A percentile compares a stretch with the other conserved stretches of the same genome.
Conservation (phyloP, 2,797 vertebrate species). For the Lagodon rhomboides region DNA sequence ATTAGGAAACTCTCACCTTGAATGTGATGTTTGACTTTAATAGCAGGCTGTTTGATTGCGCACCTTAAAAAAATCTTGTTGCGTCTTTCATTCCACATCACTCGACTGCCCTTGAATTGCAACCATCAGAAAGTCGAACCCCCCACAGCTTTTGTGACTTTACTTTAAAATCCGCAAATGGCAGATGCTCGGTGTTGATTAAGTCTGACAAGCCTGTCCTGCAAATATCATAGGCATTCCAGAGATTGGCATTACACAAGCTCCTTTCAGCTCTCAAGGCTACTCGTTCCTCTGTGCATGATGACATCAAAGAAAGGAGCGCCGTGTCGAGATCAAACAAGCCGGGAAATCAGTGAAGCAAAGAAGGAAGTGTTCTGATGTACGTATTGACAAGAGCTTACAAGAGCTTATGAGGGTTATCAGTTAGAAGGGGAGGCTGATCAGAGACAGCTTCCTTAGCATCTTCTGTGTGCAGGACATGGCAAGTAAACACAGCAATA, state of each 20-base stretch:
- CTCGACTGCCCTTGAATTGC: conserved; percentile 5
- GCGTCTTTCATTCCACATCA: not conserved
- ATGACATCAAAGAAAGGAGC: conserved; percentile 71
- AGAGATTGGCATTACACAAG: conserved; percentile 44
- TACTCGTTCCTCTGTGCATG: conserved; percentile 51
- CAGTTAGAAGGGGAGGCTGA: conserved; percentile 28
- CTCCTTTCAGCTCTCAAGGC: conserved; percentile 43
- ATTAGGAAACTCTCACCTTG: not conserved
- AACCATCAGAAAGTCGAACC: conserved; percentile 7
- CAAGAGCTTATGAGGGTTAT: conserved; percentile 66
- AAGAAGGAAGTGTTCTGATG: conserved; percentile 68
- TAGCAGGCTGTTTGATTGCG: not conserved
- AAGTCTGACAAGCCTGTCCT: conserved; percentile 41
- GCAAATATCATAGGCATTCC: conserved; percentile 31
- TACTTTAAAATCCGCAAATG: conserved; percentile 34
- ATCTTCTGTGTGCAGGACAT: conserved; percentile 23
- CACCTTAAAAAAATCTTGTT: not conserved
- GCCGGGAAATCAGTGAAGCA: conserved; percentile 61
- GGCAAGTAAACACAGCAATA: conserved; percentile 15
- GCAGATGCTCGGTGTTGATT: conserved; percentile 26
- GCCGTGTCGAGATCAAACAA: conserved; percentile 68
- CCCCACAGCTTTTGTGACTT: conserved; percentile 3
- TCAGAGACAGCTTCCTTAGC: conserved; percentile 8
- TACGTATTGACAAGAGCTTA: conserved; percentile 70
- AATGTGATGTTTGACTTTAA: not conserved